These are phyloP conservation scores for Drosophila quasianomalipes DNA, from an alignment of 2,888 invertebrate genomes.

Conservation along the genomic window DNA sequence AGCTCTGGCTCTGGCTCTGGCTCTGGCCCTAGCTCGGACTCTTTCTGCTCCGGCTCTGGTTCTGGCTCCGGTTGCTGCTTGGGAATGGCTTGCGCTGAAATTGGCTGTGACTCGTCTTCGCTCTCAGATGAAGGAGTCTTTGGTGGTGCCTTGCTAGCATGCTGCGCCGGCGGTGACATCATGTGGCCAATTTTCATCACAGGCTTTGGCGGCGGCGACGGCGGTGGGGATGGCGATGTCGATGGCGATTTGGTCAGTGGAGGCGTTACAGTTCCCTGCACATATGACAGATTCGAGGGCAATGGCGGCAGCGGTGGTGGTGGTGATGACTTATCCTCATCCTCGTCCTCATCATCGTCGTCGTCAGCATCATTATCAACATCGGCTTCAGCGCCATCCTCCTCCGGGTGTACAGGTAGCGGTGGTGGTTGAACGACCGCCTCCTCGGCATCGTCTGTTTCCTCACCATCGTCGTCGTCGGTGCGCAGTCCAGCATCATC, in stretches of 20 bases:
- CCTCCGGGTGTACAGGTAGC: constrained; percentile 43
- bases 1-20: constrained; percentile 32
- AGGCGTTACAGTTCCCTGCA: constrained; percentile 77
- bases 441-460: constrained; percentile 66
- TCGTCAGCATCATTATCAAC: constrained; percentile 46
- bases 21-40: constrained; percentile 7
- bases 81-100: constrained; percentile 73
- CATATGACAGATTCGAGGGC: constrained; percentile 83
- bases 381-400: constrained; percentile 43
- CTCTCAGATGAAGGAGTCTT: constrained; percentile 82
- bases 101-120: constrained; percentile 82
- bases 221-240: constrained; percentile 83
- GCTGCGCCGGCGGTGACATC: constrained; percentile 81
- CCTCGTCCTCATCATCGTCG: constrained; percentile 79
- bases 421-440: constrained; percentile 47
- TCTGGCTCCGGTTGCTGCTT: constrained; percentile 28
- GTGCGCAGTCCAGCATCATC: constrained; percentile 65
- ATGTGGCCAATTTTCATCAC: constrained; percentile 69
- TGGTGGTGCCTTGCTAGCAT: constrained; percentile 71
- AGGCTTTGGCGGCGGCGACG: constrained; percentile 83
- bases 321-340: constrained; percentile 75
- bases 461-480: constrained; percentile 66
- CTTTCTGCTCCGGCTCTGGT: constrained; percentile 7
- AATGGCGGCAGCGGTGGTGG: constrained; percentile 83
- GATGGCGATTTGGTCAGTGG: constrained; percentile 81